Conservation (phyloP, 2,888 invertebrate genomes). For the Torymus tubicola region DNA sequence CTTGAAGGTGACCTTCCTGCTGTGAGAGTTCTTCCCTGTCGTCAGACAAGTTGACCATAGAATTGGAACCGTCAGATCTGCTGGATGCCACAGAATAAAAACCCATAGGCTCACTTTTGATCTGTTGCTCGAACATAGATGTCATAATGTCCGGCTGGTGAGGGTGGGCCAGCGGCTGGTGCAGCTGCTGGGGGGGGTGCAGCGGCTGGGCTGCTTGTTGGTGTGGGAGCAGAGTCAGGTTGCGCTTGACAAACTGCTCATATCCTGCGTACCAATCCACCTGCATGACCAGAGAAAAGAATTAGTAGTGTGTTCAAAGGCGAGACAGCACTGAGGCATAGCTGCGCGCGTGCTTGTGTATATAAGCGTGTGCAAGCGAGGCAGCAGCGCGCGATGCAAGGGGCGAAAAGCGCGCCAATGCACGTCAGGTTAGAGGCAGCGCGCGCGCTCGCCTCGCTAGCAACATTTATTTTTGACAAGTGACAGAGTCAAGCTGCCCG, state of each 20-base stretch:
- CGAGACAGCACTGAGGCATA: not conserved
- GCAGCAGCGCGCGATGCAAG: slow-evolving; percentile 4
- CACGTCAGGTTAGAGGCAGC: slow-evolving; percentile 65
- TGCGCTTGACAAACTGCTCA: slow-evolving; percentile 77
- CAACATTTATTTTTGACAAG: slow-evolving; percentile 75
- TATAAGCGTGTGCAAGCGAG: not conserved
- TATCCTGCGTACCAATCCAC: slow-evolving; percentile 77
- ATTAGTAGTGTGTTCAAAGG: not conserved
- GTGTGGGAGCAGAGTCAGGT: slow-evolving; percentile 77
- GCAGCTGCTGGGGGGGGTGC: slow-evolving; percentile 64
- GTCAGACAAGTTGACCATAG: slow-evolving; percentile 75
- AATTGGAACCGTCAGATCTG: slow-evolving; percentile 74
- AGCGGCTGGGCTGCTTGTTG: slow-evolving; percentile 67
- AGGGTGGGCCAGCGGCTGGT: slow-evolving; percentile 65
- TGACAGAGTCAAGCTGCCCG: slow-evolving; percentile 70
- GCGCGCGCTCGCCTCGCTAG: slow-evolving; percentile 30
- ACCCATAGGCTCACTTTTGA: slow-evolving; percentile 85
- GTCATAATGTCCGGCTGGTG: slow-evolving; percentile 72
- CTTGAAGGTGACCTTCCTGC: slow-evolving; percentile 75
- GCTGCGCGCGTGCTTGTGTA: no score
- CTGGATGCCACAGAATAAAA: slow-evolving; percentile 77
- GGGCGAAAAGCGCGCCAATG: slow-evolving; percentile 57
- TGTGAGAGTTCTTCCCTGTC: slow-evolving; percentile 74
- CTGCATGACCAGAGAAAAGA: slow-evolving; percentile 62
- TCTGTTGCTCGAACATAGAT: slow-evolving; percentile 84